Base-by-base conservation (phyloP, 2,113 vertebrate genomes). In the Tachysurus fulvidraco region DNA sequence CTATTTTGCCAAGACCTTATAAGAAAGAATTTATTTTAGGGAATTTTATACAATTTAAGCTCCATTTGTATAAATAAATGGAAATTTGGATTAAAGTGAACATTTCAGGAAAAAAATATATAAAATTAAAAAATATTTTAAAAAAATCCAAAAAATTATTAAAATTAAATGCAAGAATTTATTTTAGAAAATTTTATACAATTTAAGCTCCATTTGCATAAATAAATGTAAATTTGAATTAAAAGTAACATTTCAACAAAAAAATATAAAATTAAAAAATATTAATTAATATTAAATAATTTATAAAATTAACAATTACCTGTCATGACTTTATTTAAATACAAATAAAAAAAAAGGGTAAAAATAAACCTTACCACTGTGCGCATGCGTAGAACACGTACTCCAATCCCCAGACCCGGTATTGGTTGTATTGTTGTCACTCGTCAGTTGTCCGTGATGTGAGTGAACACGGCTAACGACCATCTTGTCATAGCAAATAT, bases 351-450 rank as follows among this genome's bases (percentile, higher is more conserved):
- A 71, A 50, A 10, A 36, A 1, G 36, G 2, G 36, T n/a, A 52
- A 21, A n/a, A 71, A 62, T n/a, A 50, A 11, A 28, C 11, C 3
- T n/a, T 12, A 28, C 64, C 30, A 0, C 21, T 85, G 16, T 28
- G 83, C 88, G 83, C 86, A 79, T 80, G 86, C 88, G 73, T 85
- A 85, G 69, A 88, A 89, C 86, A 89, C 88, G 86, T 89, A 89
- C 52, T 44, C 85, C 25, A 79, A 57, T 23, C 0, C 30, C 23
- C 19, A 21, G 55, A 9, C 41, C 36, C 10, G 16, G 54, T 14
- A 59, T 59, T 13, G 57, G 36, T n/a, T 44, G 36, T 41, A 46
- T 9, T 73, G 23, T 59, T 85, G 62, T 57, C 52, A 41, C 25
- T 69, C 69, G 19, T 44, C 69, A 89, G 3, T 23, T 9, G 2